Percentiles rank a stretch among this genome's conserved stretches.
These are phyloP conservation scores for Metacarcinus magister DNA, from an alignment of 2,888 invertebrate species.

Conservation along the genomic window DNA sequence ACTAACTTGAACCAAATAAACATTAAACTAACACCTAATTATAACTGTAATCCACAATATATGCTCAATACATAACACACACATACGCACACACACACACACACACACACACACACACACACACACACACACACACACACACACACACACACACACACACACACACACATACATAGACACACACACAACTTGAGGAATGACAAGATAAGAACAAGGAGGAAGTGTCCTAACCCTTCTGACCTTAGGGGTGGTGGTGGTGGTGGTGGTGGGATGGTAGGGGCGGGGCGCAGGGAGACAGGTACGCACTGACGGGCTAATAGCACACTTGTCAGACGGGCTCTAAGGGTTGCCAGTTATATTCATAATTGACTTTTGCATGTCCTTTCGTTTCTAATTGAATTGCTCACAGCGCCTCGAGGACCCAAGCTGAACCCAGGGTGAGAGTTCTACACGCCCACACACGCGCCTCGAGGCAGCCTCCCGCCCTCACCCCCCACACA, in stretches of 20 bases:
- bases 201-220: neutral
- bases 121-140: conserved; percentile 53
- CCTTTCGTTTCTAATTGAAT: neutral
- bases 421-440: neutral
- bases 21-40: no score
- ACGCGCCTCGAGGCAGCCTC: neutral
- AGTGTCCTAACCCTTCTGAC: neutral
- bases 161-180: neutral
- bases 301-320: neutral
- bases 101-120: neutral
- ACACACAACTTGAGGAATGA: neutral
- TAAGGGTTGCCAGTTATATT: neutral
- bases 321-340: neutral
- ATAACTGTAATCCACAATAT: no score
- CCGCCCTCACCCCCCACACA: neutral
- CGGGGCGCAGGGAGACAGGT: neutral
- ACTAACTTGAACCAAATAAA: no score
- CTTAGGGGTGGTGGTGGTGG: neutral
- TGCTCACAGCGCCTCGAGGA: neutral
- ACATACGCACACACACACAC: no score
- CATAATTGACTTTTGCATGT: neutral
- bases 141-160: conserved; percentile 53
- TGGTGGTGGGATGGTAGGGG: neutral
- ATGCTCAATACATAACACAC: no score
- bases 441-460: neutral